Base-by-base conservation (phyloP, 1,140 invertebrate species). In the Drosophila triauraria region DNA sequence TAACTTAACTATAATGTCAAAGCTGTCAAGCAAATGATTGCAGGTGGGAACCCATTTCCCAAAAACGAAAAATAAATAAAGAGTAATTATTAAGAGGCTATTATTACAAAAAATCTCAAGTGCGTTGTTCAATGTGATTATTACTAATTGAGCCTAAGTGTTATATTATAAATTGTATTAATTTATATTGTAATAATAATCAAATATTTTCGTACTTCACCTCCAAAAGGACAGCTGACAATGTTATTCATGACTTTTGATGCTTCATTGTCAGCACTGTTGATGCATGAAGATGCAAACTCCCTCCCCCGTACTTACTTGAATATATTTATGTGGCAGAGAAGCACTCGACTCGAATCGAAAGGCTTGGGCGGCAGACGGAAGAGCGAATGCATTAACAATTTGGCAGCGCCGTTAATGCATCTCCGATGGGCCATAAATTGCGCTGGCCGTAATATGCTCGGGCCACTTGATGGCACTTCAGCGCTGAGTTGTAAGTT, bases 401-500 rank as follows among this genome's bases (percentile, higher is more conserved):
- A 76, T 88, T 88, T 85, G 61, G 32, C 67, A 65, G 75, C 60
- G 51, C 30, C 75, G 77, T 88, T 88, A 88, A 88, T 88, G 85
- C 85, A 90, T 88, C 85, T 88, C 85, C 65, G 51, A 79, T 85
- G 85, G 78, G 63, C 80, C 70, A 88, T 88, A 88, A 88, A 88
- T 88, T 70, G 80, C 68, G 51, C 46, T 82, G 69, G 67, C 50
- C 69, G 65, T 75, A 76, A 61, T 72, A 60, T 77, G 75, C 74
- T 80, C 61, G 65, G 44, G 76, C 67, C 77, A 77, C 83, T 87
- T 87, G 83, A 87, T 81, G 83, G 83, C 83, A 86, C 83, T 87
- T 87, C 75, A 80, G 83, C 17, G 81, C 38, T 68, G 62, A 27
- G n/a, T 46, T 65, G 61, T 65, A 48, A 74, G 40, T 40, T 42